Percentiles rank a stretch among this genome's conserved stretches.
Evolutionary conservation across 2,888 invertebrate genomes (phyloP).

Genomic region (Sesia bembeciformis): DNA sequence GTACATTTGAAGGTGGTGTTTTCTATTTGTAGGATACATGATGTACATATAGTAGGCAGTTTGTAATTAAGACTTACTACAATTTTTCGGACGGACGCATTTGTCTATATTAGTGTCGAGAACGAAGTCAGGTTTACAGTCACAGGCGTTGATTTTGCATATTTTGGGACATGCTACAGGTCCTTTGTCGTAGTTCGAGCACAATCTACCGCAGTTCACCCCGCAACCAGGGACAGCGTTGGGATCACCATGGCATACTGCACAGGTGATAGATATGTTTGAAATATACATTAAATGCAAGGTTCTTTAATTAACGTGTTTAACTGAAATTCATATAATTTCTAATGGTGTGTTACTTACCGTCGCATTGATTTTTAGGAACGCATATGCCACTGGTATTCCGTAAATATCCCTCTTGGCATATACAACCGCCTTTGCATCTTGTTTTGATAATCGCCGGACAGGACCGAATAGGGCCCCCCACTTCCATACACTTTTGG

Average conservation of each 20-base stretch:
- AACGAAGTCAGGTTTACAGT: conserved; percentile 18
- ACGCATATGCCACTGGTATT: neutral
- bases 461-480: neutral
- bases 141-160: conserved; percentile 18
- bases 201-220: conserved; percentile 16
- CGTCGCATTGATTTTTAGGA: neutral
- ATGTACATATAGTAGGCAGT: no score
- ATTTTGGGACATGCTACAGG: conserved; percentile 7
- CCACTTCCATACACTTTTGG: neutral
- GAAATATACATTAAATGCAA: no score
- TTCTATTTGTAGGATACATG: no score
- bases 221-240: conserved; percentile 19
- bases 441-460: neutral
- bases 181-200: neutral
- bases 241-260: conserved; percentile 12
- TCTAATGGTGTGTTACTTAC: neutral
- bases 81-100: conserved; percentile 19
- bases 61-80: conserved; percentile 14
- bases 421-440: neutral
- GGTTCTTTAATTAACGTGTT: no score
- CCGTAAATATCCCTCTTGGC: neutral
- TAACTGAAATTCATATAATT: no score
- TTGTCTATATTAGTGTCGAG: conserved; percentile 13
- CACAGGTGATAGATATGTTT: neutral
- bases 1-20: no score